Evolutionary conservation across 2,113 vertebrate genomes (phyloP).

Genomic region (Lagenorhynchus albirostris): DNA sequence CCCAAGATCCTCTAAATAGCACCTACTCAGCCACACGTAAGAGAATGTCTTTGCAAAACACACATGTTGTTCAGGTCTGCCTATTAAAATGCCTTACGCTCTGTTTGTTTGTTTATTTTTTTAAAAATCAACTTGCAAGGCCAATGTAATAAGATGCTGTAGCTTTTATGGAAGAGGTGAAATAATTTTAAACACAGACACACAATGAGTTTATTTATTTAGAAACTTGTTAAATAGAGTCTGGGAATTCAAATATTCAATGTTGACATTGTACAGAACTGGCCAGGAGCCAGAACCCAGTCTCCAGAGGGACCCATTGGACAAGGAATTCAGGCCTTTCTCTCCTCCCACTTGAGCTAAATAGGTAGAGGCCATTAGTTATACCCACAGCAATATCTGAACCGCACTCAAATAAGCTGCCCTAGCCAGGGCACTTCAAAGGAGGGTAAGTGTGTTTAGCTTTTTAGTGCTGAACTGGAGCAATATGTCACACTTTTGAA

Average conservation of each 20-base stretch:
- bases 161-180: constrained; percentile 87
- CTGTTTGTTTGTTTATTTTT: constrained; percentile 81
- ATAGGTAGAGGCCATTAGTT: constrained; percentile 89
- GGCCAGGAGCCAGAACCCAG: constrained; percentile 86
- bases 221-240: constrained; percentile 96
- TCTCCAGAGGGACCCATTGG: constrained; percentile 86
- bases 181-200: constrained; percentile 93
- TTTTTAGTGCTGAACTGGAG: constrained; percentile 84
- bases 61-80: constrained; percentile 32
- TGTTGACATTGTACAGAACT: constrained; percentile 97
- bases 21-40: not conserved
- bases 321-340: constrained; percentile 83
- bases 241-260: constrained; percentile 99
- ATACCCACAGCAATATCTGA: constrained; percentile 85
- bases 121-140: constrained; percentile 74
- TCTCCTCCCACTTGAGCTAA: constrained; percentile 85
- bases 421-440: constrained; percentile 84
- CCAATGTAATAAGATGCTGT: constrained; percentile 82
- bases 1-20: constrained; percentile 29
- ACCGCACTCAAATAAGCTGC: constrained; percentile 82
- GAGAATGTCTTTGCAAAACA: constrained; percentile 32
- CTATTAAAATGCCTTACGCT: constrained; percentile 59
- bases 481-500: constrained; percentile 86
- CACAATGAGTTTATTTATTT: constrained; percentile 97
- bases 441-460: constrained; percentile 86